Evolutionary conservation across 2,888 invertebrate genomes (phyloP), one percentile per base, ranked within the genome.

Genomic region (Troglohyphantes excavatus): DNA sequence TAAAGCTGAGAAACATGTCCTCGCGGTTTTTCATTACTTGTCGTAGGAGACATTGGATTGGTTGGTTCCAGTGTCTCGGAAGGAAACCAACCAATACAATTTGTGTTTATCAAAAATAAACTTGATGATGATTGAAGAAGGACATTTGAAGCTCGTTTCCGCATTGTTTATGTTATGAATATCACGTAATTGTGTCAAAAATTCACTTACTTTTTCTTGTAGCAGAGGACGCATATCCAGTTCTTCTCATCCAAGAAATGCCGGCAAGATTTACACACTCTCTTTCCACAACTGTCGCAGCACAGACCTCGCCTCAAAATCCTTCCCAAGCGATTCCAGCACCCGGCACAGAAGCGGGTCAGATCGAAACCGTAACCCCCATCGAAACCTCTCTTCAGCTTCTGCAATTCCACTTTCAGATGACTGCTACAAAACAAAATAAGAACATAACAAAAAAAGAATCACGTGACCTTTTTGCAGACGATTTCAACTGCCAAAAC

Each of bases 171-270:
- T n/a, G n/a, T n/a, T n/a, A n/a, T n/a, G n/a, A n/a, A n/a, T n/a
- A n/a, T n/a, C n/a, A n/a, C n/a, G 3, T 33, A 33, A 33, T 6
- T 33, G 33, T 33, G 3, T 33, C 33, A 73, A 73, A 21, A 39
- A 39, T 11, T 2, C 23, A 95, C 96, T 96, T 94, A 96, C 96
- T 95, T 82, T 21, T 76, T 95, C 94, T 96, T 96, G 93, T 96
- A 95, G 94, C 96, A 97, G 92, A 96, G 95, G 91, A 95, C 95
- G 94, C 96, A 96, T 90, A 96, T 95, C 96, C 96, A 96, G 92
- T 96, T 23, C 95, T 91, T 95, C 95, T 81, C 93, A 94, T 65
- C 93, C 91, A 94, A 93, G 93, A 95, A 95, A 93, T 95, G 95
- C 91, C 96, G 95, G 94, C 96, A 97, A 92, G 95, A 95, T 93